Evolutionary conservation across 2,888 invertebrate species (phyloP).

Genomic region (Linnaemya vulpina): DNA sequence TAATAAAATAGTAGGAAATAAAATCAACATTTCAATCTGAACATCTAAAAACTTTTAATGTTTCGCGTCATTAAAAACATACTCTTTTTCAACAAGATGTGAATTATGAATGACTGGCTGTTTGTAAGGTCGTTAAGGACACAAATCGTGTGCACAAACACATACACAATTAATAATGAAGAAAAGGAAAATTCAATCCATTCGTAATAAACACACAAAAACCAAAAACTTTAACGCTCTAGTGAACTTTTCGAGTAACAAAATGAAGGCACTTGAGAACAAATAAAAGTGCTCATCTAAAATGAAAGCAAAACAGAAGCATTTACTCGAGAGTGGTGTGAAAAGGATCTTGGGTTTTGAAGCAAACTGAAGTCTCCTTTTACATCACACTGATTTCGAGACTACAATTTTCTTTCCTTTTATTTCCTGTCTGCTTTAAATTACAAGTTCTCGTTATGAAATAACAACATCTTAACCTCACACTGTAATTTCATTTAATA

Average conservation of each 20-base stretch:
- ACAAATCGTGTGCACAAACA: background rate
- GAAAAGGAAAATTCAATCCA: slow-evolving; percentile 46
- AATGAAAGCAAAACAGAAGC: slow-evolving; percentile 10
- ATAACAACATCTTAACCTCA: background rate
- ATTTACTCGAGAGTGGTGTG: background rate
- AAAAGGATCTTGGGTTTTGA: background rate
- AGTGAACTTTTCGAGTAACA: slow-evolving; percentile 19
- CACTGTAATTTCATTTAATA: background rate
- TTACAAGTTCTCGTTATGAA: background rate
- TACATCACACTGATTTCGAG: background rate
- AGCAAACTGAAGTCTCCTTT: no score
- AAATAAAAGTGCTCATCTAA: background rate
- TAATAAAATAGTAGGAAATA: no score
- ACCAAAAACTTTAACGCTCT: slow-evolving; percentile 57
- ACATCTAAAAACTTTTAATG: no score
- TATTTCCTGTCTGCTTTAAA: background rate
- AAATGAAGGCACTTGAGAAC: background rate
- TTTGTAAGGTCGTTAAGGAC: slow-evolving; percentile 5
- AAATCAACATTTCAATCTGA: no score
- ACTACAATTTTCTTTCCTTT: background rate
- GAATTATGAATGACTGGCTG: slow-evolving; percentile 16
- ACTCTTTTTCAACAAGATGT: background rate
- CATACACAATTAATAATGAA: slow-evolving; percentile 47
- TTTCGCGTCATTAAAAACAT: background rate
- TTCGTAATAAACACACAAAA: slow-evolving; percentile 40